Evolutionary conservation across 2,797 vertebrate species (phyloP).

Genomic region (Falco concolor): DNA sequence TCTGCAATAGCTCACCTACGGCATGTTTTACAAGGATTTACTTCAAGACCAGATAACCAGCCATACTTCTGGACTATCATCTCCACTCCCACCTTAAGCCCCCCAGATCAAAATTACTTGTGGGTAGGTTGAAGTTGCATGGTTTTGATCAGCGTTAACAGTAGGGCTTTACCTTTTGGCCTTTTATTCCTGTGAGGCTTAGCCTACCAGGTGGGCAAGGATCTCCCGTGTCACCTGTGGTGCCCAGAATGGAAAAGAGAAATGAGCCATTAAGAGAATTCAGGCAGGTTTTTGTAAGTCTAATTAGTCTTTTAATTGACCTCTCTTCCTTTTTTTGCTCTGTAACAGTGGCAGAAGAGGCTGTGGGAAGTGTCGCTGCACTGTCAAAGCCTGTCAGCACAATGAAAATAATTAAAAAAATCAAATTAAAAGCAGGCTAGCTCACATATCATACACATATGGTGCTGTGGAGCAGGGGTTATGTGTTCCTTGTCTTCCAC

Average conservation of each 20-base stretch:
- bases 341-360: neutral
- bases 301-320: too few relatives aligned
- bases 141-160: neutral
- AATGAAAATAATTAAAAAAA: neutral
- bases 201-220: conserved; percentile 72
- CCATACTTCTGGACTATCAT: neutral
- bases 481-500: neutral
- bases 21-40: neutral
- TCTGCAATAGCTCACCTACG: neutral
- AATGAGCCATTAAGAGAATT: neutral
- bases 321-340: neutral
- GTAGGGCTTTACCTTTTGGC: conserved; percentile 51
- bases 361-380: neutral
- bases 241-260: conserved; percentile 65
- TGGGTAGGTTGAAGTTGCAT: neutral
- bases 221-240: conserved; percentile 71
- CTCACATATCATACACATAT: neutral
- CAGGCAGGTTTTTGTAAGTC: neutral
- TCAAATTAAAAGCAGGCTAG: neutral
- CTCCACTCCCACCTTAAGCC: neutral
- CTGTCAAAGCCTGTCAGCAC: neutral
- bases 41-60: neutral
- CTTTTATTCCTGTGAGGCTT: conserved; percentile 74
- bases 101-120: neutral
- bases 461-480: neutral